Percentiles rank a stretch among this genome's conserved stretches.
Evolutionary conservation across 2,888 invertebrate species (phyloP).

Genomic region (Meganola albula): DNA sequence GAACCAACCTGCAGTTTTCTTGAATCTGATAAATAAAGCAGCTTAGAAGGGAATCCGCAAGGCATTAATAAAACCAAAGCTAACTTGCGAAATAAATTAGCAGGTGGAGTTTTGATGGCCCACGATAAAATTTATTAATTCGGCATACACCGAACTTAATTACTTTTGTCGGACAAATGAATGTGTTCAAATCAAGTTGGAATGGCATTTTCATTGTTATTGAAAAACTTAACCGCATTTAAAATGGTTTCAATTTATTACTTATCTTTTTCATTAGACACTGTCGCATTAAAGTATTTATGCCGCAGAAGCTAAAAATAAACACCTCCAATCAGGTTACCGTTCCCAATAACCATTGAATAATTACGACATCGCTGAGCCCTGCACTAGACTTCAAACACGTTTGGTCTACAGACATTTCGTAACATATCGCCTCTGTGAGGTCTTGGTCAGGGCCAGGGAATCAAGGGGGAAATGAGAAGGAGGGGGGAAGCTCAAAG

Average conservation of each 20-base stretch:
- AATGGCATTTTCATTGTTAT: slow-evolving; percentile 22
- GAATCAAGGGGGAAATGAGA: slow-evolving; percentile 32
- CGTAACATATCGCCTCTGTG: slow-evolving; percentile 65
- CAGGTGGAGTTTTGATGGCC: slow-evolving; percentile 29
- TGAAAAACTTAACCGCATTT: too few species aligned
- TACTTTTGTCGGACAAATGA: slow-evolving; percentile 27
- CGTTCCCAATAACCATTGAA: slow-evolving; percentile 36
- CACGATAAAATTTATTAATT: slow-evolving; percentile 24
- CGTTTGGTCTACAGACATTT: slow-evolving; percentile 58
- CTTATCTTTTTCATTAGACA: too few species aligned
- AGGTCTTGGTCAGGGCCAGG: slow-evolving; percentile 73
- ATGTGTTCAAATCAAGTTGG: slow-evolving; percentile 20
- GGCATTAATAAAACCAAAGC: slow-evolving; percentile 11
- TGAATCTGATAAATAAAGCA: too few species aligned
- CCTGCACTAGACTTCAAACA: slow-evolving; percentile 37
- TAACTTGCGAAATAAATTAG: slow-evolving; percentile 22
- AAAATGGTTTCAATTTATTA: too few species aligned
- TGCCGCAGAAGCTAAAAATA: too few species aligned
- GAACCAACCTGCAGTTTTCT: too few species aligned
- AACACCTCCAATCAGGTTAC: slow-evolving; percentile 28
- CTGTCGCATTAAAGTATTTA: too few species aligned
- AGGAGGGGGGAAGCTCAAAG: slow-evolving; percentile 53
- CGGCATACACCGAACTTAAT: slow-evolving; percentile 24
- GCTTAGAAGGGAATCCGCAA: too few species aligned
- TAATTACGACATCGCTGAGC: slow-evolving; percentile 29